Evolutionary conservation across 2,888 invertebrate species (phyloP).

Genomic region (Drosophila flavopinicola): DNA sequence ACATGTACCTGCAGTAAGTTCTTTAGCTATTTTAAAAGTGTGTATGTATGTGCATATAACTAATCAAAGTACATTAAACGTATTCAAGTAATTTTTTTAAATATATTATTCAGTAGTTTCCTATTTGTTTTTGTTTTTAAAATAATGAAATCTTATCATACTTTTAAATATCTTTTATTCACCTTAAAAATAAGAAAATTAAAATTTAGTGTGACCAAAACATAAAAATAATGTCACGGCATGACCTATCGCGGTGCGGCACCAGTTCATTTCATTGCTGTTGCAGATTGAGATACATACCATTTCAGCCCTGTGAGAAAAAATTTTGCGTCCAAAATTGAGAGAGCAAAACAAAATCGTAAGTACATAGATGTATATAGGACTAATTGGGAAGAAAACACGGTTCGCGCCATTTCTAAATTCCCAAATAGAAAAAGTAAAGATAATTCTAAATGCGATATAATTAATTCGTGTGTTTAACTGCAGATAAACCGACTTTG

Average conservation of each 20-base stretch:
- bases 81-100: too few species aligned
- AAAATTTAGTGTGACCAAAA: conserved; percentile 15
- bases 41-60: too few species aligned
- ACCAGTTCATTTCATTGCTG: conserved; percentile 14
- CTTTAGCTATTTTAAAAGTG: too few species aligned
- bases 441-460: background rate
- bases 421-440: conserved; percentile 23
- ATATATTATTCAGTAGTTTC: too few species aligned
- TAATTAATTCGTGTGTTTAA: conserved; percentile 5
- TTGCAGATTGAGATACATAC: background rate
- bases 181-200: background rate
- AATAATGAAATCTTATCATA: too few species aligned
- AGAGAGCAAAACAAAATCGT: conserved; percentile 41
- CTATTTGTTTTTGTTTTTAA: too few species aligned
- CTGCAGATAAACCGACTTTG: background rate
- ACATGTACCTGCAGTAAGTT: too few species aligned
- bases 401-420: conserved; percentile 46
- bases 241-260: background rate
- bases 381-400: conserved; percentile 47
- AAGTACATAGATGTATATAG: conserved; percentile 35
- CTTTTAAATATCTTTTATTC: too few species aligned
- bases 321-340: conserved; percentile 24
- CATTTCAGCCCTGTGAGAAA: conserved; percentile 82
- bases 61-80: too few species aligned
- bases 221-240: background rate